Percentiles rank a stretch among this genome's conserved stretches.
These are phyloP conservation scores for Lasaia peninsularis DNA, from an alignment of 1,140 invertebrate genomes.

Conservation along the genomic window DNA sequence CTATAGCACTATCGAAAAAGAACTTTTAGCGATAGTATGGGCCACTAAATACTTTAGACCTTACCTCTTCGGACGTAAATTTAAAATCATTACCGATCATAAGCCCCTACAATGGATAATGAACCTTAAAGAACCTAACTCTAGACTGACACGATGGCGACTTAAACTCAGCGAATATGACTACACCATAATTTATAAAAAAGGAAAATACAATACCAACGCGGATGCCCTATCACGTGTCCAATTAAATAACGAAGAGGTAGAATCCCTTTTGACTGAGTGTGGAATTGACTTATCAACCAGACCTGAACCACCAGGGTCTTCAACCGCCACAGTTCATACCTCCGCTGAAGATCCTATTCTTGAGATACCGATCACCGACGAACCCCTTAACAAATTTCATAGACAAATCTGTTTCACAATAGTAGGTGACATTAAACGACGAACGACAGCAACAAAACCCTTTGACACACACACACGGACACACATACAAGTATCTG, in stretches of 20 bases:
- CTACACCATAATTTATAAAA: conserved; percentile 23
- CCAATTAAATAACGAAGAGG: conserved; percentile 19
- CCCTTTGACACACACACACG: conserved; percentile 23
- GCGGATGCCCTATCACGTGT: conserved; percentile 21
- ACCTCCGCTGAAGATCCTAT: conserved; percentile 18
- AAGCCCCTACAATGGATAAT: conserved; percentile 24
- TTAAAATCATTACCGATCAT: conserved; percentile 22
- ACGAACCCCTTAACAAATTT: conserved; percentile 22
- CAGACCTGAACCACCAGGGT: conserved; percentile 12
- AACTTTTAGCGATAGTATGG: conserved; percentile 23
- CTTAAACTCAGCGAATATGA: conserved; percentile 22
- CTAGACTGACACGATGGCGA: conserved; percentile 23
- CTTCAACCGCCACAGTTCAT: conserved; percentile 14
- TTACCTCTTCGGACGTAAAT: conserved; percentile 21
- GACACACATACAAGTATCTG: conserved; percentile 21
- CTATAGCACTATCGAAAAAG: conserved; percentile 25
- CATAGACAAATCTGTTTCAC: conserved; percentile 22
- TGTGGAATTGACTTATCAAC: conserved; percentile 18
- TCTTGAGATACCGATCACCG: conserved; percentile 18
- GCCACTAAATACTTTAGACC: conserved; percentile 21
- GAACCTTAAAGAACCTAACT: conserved; percentile 21
- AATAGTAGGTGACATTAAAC: conserved; percentile 25
- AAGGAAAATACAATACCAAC: conserved; percentile 21
- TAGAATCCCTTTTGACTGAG: conserved; percentile 18
- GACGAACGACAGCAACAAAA: conserved; percentile 20